Percentiles rank a stretch among this genome's conserved stretches.
phyloP scores from a whole-genome alignment of 2,113 vertebrate genomes.

The Todiramphus chloris region DNA sequence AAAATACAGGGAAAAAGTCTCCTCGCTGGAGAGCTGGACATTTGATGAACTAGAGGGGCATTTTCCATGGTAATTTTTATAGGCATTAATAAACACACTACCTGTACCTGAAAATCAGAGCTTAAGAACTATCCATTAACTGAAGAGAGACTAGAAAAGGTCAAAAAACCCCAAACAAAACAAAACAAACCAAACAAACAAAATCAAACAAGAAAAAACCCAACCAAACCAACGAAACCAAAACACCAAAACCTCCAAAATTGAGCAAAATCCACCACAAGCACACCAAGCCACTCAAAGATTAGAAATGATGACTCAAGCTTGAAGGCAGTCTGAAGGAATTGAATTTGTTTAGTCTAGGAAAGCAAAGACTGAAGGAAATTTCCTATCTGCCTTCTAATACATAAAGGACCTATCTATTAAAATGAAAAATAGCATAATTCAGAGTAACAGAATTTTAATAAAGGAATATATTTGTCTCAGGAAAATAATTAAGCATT shows the following conservation, averaged over 20 bases:
- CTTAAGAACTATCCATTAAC: background rate
- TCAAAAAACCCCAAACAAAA: background rate
- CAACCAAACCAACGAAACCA: too few relatives aligned
- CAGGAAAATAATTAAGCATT: background rate
- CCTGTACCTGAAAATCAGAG: background rate
- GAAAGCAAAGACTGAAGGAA: background rate
- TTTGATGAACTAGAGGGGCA: background rate
- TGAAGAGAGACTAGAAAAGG: background rate
- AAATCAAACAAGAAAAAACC: too few relatives aligned
- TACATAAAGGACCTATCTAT: background rate
- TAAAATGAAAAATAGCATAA: background rate
- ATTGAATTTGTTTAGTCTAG: background rate
- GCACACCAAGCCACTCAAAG: background rate
- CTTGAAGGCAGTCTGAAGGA: background rate
- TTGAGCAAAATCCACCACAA: too few relatives aligned
- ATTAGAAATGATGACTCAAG: background rate
- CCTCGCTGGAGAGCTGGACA: background rate
- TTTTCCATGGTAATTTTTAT: background rate
- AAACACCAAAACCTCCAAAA: too few relatives aligned
- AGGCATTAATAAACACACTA: background rate
- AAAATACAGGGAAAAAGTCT: background rate
- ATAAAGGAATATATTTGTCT: background rate
- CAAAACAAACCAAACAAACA: background rate
- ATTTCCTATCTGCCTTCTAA: background rate
- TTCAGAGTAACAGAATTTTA: background rate